Evolutionary conservation across 1,140 invertebrate species (phyloP).

Genomic region (Kradibia gibbosae): DNA sequence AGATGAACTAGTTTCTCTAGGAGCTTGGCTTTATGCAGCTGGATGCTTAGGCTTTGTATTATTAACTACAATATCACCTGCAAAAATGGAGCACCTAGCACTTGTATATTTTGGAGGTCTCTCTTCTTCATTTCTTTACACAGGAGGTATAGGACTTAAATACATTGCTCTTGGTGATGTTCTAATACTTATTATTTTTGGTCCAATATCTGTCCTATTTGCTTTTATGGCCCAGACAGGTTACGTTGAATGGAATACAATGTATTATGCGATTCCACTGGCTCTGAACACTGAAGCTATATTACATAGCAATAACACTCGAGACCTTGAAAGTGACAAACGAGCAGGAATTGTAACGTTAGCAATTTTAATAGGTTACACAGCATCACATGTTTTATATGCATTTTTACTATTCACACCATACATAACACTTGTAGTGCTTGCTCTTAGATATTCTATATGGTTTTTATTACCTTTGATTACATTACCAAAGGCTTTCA

Average conservation of each 20-base stretch:
- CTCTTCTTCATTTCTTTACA: constrained; percentile 95
- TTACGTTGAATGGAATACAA: constrained; percentile 85
- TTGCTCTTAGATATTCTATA: constrained; percentile 85
- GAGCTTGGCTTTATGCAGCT: constrained; percentile 88
- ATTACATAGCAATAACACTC: constrained; percentile 94
- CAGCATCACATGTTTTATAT: constrained; percentile 92
- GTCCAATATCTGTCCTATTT: constrained; percentile 94
- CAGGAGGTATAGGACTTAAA: constrained; percentile 94
- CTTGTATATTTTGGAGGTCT: constrained; percentile 95
- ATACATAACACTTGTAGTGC: constrained; percentile 90
- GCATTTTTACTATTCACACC: constrained; percentile 92
- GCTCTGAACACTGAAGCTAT: constrained; percentile 96
- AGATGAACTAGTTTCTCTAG: constrained; percentile 89
- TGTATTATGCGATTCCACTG: constrained; percentile 94
- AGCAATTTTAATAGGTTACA: constrained; percentile 93
- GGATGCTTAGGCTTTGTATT: constrained; percentile 92
- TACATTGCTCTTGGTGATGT: constrained; percentile 95
- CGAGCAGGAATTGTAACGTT: constrained; percentile 92
- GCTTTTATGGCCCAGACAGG: constrained; percentile 94
- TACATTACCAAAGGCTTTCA: constrained; percentile 89
- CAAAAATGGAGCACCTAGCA: constrained; percentile 94
- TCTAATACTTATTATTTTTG: constrained; percentile 92
- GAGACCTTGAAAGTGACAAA: constrained; percentile 89
- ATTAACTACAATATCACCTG: constrained; percentile 85
- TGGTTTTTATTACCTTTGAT: constrained; percentile 92